These are phyloP conservation scores for Dendrolimus kikuchii DNA, from an alignment of 1,140 invertebrate genomes.

Conservation along the genomic window DNA sequence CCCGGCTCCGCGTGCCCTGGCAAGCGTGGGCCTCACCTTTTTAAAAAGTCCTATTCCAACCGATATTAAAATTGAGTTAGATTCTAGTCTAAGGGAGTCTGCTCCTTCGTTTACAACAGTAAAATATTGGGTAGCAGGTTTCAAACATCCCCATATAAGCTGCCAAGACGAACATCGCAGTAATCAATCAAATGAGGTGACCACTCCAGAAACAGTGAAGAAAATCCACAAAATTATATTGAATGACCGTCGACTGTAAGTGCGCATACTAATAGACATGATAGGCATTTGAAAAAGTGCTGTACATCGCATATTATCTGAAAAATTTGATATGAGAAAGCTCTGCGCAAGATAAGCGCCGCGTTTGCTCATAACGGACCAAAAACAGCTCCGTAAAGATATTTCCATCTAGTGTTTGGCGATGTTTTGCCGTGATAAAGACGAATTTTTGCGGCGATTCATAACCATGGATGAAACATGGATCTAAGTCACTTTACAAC, in stretches of 20 bases:
- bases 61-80: background rate
- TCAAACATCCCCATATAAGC: background rate
- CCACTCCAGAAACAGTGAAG: background rate
- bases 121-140: background rate
- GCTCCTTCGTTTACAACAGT: background rate
- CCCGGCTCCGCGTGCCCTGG: too few species aligned
- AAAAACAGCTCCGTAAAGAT: constrained; percentile 3
- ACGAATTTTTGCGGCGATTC: background rate
- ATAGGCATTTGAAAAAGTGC: too few species aligned
- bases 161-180: constrained; percentile 1
- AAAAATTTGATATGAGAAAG: constrained; percentile 6
- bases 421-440: background rate
- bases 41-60: background rate
- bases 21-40: too few species aligned
- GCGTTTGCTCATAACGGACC: constrained; percentile 5
- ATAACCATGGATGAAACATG: background rate
- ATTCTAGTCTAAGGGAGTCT: background rate
- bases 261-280: too few species aligned
- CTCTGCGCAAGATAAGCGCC: background rate
- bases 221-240: background rate
- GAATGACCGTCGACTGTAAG: too few species aligned
- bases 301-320: constrained; percentile 1
- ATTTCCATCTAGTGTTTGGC: constrained; percentile 6
- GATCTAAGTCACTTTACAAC: background rate
- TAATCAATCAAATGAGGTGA: background rate